Percentiles rank a stretch among this genome's conserved stretches.
These are phyloP conservation scores for Gambusia holbrooki DNA, from an alignment of 2,113 vertebrate species.

Conservation along the genomic window DNA sequence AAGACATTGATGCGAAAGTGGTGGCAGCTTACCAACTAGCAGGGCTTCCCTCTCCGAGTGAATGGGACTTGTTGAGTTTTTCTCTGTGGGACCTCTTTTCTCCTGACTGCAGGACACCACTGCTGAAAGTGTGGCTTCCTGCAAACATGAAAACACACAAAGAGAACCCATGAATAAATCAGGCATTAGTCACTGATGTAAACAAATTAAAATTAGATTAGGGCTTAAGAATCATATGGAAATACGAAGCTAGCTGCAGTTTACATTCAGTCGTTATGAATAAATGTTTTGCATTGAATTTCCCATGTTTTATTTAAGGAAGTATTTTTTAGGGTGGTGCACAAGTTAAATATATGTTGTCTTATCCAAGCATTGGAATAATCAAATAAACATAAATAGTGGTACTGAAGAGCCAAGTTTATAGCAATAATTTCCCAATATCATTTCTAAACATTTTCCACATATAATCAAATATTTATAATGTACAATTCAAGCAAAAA, in stretches of 20 bases:
- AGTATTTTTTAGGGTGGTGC: background rate
- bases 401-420: background rate
- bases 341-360: background rate
- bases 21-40: slow-evolving; percentile 85
- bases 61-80: slow-evolving; percentile 81
- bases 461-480: no score
- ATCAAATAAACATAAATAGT: background rate
- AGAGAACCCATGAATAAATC: slow-evolving; percentile 1
- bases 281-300: background rate
- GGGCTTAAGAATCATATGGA: slow-evolving; percentile 20
- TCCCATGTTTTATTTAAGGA: background rate
- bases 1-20: background rate
- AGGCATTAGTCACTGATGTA: slow-evolving; percentile 9
- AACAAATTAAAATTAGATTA: slow-evolving; percentile 26
- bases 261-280: background rate
- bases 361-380: background rate
- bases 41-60: slow-evolving; percentile 92
- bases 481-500: background rate
- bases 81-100: slow-evolving; percentile 85
- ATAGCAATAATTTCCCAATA: background rate
- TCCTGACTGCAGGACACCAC: slow-evolving; percentile 89
- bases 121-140: slow-evolving; percentile 73
- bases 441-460: background rate
- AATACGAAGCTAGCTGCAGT: background rate
- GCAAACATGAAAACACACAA: slow-evolving; percentile 17